These are phyloP conservation scores for Eremophila alpestris DNA, from an alignment of 2,797 vertebrate species.

Conservation along the genomic window DNA sequence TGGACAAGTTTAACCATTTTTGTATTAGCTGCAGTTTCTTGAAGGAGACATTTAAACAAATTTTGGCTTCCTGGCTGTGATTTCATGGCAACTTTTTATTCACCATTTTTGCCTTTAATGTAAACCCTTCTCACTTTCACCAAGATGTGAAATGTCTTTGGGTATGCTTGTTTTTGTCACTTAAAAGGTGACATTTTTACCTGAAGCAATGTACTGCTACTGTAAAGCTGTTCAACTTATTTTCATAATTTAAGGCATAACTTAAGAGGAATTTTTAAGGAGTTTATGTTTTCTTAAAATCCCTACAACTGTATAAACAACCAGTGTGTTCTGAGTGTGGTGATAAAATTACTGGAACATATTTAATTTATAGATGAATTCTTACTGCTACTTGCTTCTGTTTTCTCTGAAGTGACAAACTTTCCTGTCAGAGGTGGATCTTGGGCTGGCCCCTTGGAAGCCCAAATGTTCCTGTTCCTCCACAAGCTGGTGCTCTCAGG, in stretches of 20 bases:
- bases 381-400: neutral
- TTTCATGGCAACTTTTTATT: neutral
- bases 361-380: neutral
- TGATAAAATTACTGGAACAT: neutral
- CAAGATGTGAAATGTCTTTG: neutral
- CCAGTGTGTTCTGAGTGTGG: neutral
- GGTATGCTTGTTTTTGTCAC: fast-evolving
- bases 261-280: neutral
- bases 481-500: neutral
- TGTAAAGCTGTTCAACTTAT: neutral
- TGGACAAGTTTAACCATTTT: neutral
- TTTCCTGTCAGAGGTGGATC: neutral
- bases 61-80: neutral
- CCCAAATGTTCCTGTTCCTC: neutral
- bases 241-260: neutral
- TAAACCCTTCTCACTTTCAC: neutral
- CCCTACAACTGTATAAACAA: fast-evolving
- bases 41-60: neutral
- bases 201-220: neutral
- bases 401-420: neutral
- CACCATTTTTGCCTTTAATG: neutral
- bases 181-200: neutral
- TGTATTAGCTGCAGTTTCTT: neutral
- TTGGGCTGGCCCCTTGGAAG: fast-evolving
- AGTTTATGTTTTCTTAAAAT: neutral